Conservation (phyloP, 37 sponge, comb jelly and placozoan species). For the Tethya wilhelma region DNA sequence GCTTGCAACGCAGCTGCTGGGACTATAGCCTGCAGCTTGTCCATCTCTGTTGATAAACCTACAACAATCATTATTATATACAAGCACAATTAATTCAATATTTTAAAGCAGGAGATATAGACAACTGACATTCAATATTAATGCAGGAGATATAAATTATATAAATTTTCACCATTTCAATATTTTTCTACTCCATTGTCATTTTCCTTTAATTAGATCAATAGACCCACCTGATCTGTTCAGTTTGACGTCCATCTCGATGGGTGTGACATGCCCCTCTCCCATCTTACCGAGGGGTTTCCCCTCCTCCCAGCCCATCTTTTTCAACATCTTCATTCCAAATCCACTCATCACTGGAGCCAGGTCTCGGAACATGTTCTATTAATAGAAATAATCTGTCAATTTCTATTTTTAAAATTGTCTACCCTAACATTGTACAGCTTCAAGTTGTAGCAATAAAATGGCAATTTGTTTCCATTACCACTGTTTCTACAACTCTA, state of each 20-base stretch:
- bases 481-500: not conserved
- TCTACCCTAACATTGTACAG: not conserved
- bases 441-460: not conserved
- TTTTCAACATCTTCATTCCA: conserved; percentile 89
- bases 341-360: conserved; percentile 87
- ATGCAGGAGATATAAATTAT: too few species aligned
- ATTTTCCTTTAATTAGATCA: too few species aligned
- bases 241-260: conserved; percentile 76
- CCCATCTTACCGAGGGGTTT: conserved; percentile 83
- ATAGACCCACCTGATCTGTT: conserved; percentile 87
- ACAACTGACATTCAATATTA: too few species aligned
- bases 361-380: conserved; percentile 90
- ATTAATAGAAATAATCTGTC: not conserved
- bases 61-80: too few species aligned
- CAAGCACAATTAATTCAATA: too few species aligned
- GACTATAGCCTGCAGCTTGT: conserved; percentile 10
- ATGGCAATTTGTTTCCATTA: not conserved
- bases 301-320: conserved; percentile 95
- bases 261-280: conserved; percentile 75
- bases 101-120: too few species aligned
- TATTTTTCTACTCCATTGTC: too few species aligned
- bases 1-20: conserved; percentile 5
- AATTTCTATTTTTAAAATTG: not conserved
- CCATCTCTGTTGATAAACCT: conserved; percentile 47
- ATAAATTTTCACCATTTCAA: too few species aligned